Conservation (phyloP, 2,113 vertebrate species). For the Poecilia latipinna region DNA sequence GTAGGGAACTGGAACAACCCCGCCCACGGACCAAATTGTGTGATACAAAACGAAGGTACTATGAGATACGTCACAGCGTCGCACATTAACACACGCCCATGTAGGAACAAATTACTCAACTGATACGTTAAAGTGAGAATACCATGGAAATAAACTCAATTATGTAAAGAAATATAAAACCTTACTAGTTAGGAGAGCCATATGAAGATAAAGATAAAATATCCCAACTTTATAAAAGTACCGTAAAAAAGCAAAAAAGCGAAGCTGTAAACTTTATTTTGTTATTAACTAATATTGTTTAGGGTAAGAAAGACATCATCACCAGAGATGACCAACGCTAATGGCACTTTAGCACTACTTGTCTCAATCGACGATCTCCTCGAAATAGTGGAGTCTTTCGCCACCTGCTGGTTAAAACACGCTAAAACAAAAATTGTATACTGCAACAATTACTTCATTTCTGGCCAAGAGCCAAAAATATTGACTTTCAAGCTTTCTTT, state of each 20-base stretch:
- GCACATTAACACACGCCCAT: not conserved
- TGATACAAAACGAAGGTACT: not conserved
- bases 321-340: not conserved
- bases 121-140: not conserved
- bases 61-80: slow-evolving; percentile 32
- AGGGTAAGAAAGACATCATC: too few relatives aligned
- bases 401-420: slow-evolving; percentile 2
- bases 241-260: not conserved
- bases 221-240: not conserved
- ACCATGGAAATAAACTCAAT: not conserved
- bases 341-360: not conserved
- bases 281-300: not conserved
- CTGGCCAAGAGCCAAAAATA: not conserved
- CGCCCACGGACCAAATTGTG: slow-evolving; percentile 11
- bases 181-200: not conserved
- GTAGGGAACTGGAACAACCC: not conserved
- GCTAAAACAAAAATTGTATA: not conserved
- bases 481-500: not conserved
- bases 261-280: not conserved
- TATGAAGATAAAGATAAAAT: not conserved
- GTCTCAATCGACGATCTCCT: not conserved
- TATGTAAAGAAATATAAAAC: not conserved
- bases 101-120: not conserved
- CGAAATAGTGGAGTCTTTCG: not conserved
- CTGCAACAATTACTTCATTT: not conserved